A percentile compares a stretch with the other conserved stretches of the same genome.
Conservation (phyloP, 2,888 invertebrate species). For the Hypercompe scribonia region DNA sequence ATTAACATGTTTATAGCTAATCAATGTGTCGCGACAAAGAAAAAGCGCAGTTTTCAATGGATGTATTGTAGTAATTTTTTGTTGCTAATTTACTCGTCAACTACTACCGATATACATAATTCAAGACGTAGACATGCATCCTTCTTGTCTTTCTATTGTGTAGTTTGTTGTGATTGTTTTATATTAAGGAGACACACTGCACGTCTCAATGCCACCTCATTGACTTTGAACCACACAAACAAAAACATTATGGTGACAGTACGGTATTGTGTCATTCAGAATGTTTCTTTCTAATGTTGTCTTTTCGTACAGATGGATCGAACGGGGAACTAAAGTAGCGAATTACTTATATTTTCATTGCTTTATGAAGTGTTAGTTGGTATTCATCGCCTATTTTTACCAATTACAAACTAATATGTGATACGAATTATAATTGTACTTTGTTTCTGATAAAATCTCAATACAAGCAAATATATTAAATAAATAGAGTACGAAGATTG, state of each 20-base stretch:
- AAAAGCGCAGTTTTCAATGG: conserved; percentile 69
- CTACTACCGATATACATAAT: conserved; percentile 80
- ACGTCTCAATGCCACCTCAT: conserved; percentile 48
- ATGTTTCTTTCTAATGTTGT: conserved; percentile 39
- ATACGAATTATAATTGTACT: not conserved
- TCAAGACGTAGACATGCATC: conserved; percentile 73
- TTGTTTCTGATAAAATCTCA: not conserved
- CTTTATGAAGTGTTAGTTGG: not conserved
- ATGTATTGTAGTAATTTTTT: conserved; percentile 62
- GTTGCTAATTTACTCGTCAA: conserved; percentile 77
- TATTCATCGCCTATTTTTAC: not conserved
- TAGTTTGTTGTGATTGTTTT: conserved; percentile 60
- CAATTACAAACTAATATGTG: not conserved
- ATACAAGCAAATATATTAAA: not conserved
- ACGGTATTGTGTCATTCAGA: conserved; percentile 43
- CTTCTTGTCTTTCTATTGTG: conserved; percentile 76
- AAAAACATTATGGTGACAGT: conserved; percentile 30
- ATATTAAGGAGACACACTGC: conserved; percentile 48
- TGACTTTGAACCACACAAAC: conserved; percentile 42
- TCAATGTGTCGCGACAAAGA: conserved; percentile 62
- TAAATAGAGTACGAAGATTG: not conserved
- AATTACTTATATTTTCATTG: not conserved
- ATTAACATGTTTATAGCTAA: conserved; percentile 52
- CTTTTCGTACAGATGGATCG: not conserved
- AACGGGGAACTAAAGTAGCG: not conserved